Evolutionary conservation across 2,113 vertebrate genomes (phyloP), one percentile per base, ranked within the genome.

Genomic region (Trachemys scripta): DNA sequence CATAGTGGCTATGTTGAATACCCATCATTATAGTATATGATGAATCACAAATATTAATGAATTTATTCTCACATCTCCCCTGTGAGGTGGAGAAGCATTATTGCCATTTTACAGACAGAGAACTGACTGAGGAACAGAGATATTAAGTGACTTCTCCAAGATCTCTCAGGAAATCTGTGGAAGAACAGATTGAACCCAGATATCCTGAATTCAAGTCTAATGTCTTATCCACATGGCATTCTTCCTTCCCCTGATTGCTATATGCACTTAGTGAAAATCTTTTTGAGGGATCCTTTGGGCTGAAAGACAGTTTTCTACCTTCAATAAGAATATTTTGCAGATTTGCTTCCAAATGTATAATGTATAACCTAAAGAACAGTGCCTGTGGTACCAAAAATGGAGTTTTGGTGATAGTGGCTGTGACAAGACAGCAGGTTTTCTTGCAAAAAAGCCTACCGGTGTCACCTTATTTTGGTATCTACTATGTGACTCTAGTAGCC

Each of bases 1-100:
- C 96, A 93, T 75, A 92, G 65, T 51, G 93, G 90, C 93, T 31
- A 83, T 96, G 96, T 96, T 97, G 95, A 92, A 97, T 96, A 95
- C 76, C 86, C 90, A 96, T 97, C 96, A 95, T 96, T 97, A 97
- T 96, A 95, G 94, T 95, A 93, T 95, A 96, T 97, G 96, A 95
- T 97, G 85, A 90, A 96, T 87, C 94, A 88, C 72, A n/a, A 95
- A 94, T 95, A 96, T 96, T 97, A 92, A 97, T 95, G 94, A 84
- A 93, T 96, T 97, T 97, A 75, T 97, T 95, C 95, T 96, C 90
- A 75, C 3, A 14, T 84, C 56, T 95, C 91, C 83, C 88, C 92
- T 94, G 76, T 0, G 22, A 8, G 51, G 22, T 53, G 53, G 35
- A 56, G 27, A 90, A 92, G 83, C 90, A 93, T 53, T 53, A 72